Evolutionary conservation across 2,888 invertebrate genomes (phyloP), one percentile per base, ranked within the genome.

Genomic region (Nezara viridula): DNA sequence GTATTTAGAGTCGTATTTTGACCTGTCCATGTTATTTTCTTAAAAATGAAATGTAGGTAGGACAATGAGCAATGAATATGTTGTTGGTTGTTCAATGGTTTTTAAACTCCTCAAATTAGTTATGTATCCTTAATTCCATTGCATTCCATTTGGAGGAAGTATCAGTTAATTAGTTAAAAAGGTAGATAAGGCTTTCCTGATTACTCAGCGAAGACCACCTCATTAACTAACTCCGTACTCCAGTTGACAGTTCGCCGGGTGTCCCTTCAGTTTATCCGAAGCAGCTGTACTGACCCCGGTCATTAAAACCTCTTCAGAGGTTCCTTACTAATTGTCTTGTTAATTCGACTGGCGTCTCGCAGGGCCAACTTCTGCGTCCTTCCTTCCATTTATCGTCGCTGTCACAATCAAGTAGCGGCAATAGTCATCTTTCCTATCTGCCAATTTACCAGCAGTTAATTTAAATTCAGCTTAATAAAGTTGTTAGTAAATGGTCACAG

Each of bases 261-360:
- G 37, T 32, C 66, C 66, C 10, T 37, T 21, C 81, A 37, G 77
- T 77, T 77, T 77, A 77, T 77, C 40, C 24, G 77, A 44, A n/a
- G 81, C 81, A 81, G 81, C 81, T 81, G 81, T 14, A 44, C 81
- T 44, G 81, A 81, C 81, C 81, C 81, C 44, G 44, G 44, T 81
- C 40, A 47, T 81, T 81, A 44, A 81, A 81, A 47, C 44, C 81
- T 81, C 81, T 40, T 81, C 81, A 81, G 81, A 81, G 44, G 44
- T 81, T 81, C 21, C 81, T 81, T 81, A 81, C 81, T 81, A 81
- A 81, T 81, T 81, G 44, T 47, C 81, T 44, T 81, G 81, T 81
- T 81, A 81, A 81, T 81, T 81, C 81, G 81, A 6, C 44, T 81
- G 81, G 81, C 81, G 81, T 81, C 81, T 81, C 44, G 44, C 12